Base-by-base conservation (phyloP, 2,113 vertebrate species). In the Clinocottus analis region DNA sequence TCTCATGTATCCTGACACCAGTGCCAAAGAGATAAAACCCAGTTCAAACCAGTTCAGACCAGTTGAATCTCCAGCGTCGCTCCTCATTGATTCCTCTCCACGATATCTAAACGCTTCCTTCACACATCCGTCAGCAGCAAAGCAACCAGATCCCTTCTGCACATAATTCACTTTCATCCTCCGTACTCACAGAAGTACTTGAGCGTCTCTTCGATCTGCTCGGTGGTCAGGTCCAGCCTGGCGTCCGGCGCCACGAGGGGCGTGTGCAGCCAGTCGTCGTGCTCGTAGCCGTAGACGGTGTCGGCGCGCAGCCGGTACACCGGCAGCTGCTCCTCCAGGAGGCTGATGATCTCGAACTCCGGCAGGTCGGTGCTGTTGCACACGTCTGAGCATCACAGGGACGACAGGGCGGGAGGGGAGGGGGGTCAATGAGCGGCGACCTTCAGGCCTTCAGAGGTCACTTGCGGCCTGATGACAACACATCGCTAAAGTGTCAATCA, bases 281-380 rank as follows among this genome's bases (percentile, higher is more conserved):
- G 95, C 75, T 98, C 97, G 90, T 99, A 99, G 82, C 98, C 97
- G 12, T 97, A 99, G 91, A 99, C 96, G 39, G 96, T 97, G 77
- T 99, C 97, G 0, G 98, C 98, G 87, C 98, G 97, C 87, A 99
- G 77, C 90, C 95, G 97, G 77, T 99, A 99, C 77, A 98, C 97
- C 39, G 98, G 98, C 89, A 99, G 89, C 93, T 99, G 97, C 93
- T 99, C 98, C 92, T 99, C 97, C 93, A 99, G 93, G 2, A 99
- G 96, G 85, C 98, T 99, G 93, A 99, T 99, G 95, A 99, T 99
- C 95, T 99, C 98, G 49, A 99, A 98, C 94, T 99, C 98, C 0
- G 98, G 97, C 78, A 99, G 96, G 82, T 99, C 95, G 37, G 97
- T 98, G 94, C 97, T 99, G 84, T 99, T 99, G 93, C 98, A 99